Base-by-base conservation (phyloP, 2,888 invertebrate species). In the Lamellibrachia columna region DNA sequence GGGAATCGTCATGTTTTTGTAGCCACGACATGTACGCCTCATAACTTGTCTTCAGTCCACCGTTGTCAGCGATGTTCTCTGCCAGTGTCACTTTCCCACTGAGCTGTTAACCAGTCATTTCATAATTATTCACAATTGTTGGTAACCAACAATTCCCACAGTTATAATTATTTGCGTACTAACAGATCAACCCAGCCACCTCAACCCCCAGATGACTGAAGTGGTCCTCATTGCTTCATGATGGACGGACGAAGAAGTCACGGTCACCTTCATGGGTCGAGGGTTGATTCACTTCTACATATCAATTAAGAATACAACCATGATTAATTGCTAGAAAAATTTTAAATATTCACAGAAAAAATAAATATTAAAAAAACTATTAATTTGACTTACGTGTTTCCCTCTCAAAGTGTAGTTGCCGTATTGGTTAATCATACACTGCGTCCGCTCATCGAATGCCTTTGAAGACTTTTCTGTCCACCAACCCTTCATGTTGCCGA, bases 341-440 rank as follows among this genome's bases (percentile, higher is more conserved):
- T 40, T 40, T 40, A 40, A 40, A n/a, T 75, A 75, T 60, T 60
- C 60, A 60, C 11, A 60, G 9, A 60, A 15, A 40, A 40, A 40
- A 1, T 40, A 40, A 40, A 40, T 40, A 40, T 40, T 40, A 40
- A 40, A 40, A 7, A 60, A 7, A 60, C n/a, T 22, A 15, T 15
- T 22, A 75, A 15, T 22, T 22, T n/a, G n/a, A 75, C 75, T 75
- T 75, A 75, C 75, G 15, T 75, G 75, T 75, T 75, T 75, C 75
- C n/a, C 22, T 75, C 75, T 22, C 75, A 75, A 15, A n/a, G 75
- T 22, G 75, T 22, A 75, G 15, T 15, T n/a, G n/a, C 22, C n/a
- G 75, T 99, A 99, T 96, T 99, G 99, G 91, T 96, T 94, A 7
- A 95, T 93, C 94, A 96, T 95, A 93, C 96, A 96, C 91, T 96